A percentile compares a stretch with the other conserved stretches of the same genome.
These are phyloP conservation scores for Balearica regulorum DNA, from an alignment of 2,797 vertebrate species.

Conservation along the genomic window DNA sequence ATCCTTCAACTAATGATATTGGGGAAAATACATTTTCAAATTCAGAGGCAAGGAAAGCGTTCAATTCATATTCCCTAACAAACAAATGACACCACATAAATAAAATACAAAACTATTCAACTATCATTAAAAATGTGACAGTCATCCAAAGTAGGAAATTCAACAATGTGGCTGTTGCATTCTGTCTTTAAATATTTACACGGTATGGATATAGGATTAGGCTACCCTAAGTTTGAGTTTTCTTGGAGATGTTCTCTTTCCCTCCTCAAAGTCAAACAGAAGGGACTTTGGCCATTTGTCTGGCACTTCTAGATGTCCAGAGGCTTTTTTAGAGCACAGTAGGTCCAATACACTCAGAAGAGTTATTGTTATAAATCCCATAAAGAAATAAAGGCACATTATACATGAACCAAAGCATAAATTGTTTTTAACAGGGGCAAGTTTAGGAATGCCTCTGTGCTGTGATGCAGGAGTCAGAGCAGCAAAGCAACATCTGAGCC, in stretches of 20 bases:
- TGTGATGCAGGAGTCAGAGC: neutral
- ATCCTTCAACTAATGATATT: constrained; percentile 42
- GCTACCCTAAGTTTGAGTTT: neutral
- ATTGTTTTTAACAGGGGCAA: neutral
- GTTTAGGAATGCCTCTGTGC: neutral
- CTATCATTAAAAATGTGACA: constrained; percentile 61
- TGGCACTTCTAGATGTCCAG: neutral
- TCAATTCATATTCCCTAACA: constrained; percentile 47
- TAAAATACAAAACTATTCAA: constrained; percentile 66
- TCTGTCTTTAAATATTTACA: constrained; percentile 55
- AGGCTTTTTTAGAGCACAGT: neutral
- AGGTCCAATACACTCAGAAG: neutral
- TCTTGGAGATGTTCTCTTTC: neutral
- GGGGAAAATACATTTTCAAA: constrained; percentile 36
- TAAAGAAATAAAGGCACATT: neutral
- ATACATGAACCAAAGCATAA: neutral
- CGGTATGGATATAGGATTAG: neutral
- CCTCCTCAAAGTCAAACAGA: neutral
- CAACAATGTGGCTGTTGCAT: neutral
- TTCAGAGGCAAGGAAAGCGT: constrained; percentile 75
- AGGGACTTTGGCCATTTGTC: neutral
- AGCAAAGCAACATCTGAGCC: neutral
- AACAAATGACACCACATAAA: constrained; percentile 62
- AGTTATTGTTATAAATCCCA: neutral
- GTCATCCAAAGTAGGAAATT: constrained; percentile 27